Evolutionary conservation across 2,888 invertebrate genomes (phyloP).

Genomic region (Caenorhabditis imperialis): DNA sequence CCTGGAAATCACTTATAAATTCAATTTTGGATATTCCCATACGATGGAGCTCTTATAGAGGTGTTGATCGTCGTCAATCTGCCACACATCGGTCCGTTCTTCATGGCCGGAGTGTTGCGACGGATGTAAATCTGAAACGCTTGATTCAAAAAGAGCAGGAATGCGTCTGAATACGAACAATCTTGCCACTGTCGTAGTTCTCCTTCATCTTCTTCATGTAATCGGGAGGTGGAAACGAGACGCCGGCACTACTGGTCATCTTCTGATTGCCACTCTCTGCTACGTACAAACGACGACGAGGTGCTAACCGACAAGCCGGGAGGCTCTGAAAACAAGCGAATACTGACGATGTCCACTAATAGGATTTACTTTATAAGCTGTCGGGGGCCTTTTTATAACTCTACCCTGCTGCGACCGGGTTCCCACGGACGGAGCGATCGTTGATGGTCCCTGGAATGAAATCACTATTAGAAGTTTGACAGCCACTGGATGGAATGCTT

Average conservation of each 20-base stretch:
- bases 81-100: conserved; percentile 9
- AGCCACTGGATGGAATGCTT: no score
- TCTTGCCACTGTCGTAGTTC: conserved; percentile 54
- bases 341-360: neutral
- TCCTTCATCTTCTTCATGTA: conserved; percentile 55
- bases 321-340: conserved; percentile 23
- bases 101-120: conserved; percentile 17
- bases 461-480: neutral
- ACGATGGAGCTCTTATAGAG: conserved; percentile 50
- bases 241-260: conserved; percentile 35
- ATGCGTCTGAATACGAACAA: conserved; percentile 21
- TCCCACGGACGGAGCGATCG: conserved; percentile 49
- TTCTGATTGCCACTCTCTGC: conserved; percentile 37
- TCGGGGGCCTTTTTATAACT: conserved; percentile 38
- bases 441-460: conserved; percentile 45
- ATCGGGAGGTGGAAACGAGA: conserved; percentile 51
- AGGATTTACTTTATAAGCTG: conserved; percentile 26
- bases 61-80: conserved; percentile 33
- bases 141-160: neutral
- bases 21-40: neutral
- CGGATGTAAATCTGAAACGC: conserved; percentile 49
- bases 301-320: conserved; percentile 47
- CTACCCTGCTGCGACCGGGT: conserved; percentile 54
- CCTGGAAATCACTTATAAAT: neutral
- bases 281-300: conserved; percentile 40